Evolutionary conservation across 1,140 invertebrate genomes (phyloP).

Genomic region (Caerostris darwini): DNA sequence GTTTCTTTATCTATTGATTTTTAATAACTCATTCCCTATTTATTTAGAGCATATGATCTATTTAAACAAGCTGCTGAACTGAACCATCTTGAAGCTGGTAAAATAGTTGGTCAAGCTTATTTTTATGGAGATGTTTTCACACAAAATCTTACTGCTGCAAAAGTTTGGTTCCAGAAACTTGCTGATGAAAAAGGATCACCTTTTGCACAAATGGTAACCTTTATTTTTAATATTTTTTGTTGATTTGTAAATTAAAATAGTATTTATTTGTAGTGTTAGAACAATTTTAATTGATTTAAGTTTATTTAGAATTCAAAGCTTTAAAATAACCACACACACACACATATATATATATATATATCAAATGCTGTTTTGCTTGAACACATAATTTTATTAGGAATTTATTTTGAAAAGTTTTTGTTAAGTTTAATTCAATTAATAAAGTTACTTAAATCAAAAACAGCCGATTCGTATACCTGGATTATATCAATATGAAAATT

Average conservation of each 20-base stretch:
- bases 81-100: slow-evolving; percentile 90
- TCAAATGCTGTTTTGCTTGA: too few species aligned
- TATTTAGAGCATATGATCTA: slow-evolving; percentile 84
- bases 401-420: too few species aligned
- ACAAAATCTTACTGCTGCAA: slow-evolving; percentile 89
- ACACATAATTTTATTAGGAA: too few species aligned
- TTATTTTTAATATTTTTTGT: neutral
- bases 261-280: neutral
- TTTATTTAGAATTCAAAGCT: too few species aligned
- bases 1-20: neutral
- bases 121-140: slow-evolving; percentile 89
- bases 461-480: too few species aligned
- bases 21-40: neutral
- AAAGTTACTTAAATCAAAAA: too few species aligned
- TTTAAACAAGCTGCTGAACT: slow-evolving; percentile 89
- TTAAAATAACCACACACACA: too few species aligned
- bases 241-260: neutral
- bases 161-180: slow-evolving; percentile 89
- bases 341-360: too few species aligned
- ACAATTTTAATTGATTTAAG: too few species aligned
- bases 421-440: too few species aligned
- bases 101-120: slow-evolving; percentile 92
- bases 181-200: slow-evolving; percentile 88
- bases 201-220: slow-evolving; percentile 92
- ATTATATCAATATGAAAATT: too few species aligned